Evolutionary conservation across 2,113 vertebrate species (phyloP).

Genomic region (Elgaria multicarinata): DNA sequence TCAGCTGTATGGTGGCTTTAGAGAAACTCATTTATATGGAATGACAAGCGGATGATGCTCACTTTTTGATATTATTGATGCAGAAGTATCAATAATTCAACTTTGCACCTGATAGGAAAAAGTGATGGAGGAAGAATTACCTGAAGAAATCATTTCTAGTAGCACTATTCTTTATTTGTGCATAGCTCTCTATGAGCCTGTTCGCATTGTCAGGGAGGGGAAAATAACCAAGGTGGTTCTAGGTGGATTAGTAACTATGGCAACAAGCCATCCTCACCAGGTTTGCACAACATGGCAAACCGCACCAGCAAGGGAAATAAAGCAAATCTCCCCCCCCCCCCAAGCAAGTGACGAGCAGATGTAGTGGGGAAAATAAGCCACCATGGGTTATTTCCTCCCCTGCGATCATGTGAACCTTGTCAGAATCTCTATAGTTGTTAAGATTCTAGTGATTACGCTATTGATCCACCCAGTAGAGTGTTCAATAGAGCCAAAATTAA

Average conservation of each 20-base stretch:
- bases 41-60: background rate
- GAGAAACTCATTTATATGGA: conserved; percentile 14
- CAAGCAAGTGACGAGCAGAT: too few relatives aligned
- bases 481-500: background rate
- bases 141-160: conserved; percentile 12
- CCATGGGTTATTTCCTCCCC: too few relatives aligned
- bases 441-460: background rate
- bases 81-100: background rate
- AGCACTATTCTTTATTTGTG: background rate
- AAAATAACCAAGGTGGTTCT: too few relatives aligned
- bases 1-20: background rate
- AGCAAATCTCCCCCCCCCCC: too few relatives aligned
- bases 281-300: too few relatives aligned
- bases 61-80: conserved; percentile 3
- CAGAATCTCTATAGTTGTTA: background rate
- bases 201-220: too few relatives aligned
- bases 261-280: too few relatives aligned
- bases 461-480: background rate
- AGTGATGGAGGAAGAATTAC: background rate
- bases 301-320: too few relatives aligned
- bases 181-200: background rate
- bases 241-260: too few relatives aligned
- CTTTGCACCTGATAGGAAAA: conserved; percentile 20
- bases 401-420: too few relatives aligned
- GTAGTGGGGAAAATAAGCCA: too few relatives aligned